Base-by-base conservation (phyloP, 2,888 invertebrate genomes). In the Drosophila anomelani region DNA sequence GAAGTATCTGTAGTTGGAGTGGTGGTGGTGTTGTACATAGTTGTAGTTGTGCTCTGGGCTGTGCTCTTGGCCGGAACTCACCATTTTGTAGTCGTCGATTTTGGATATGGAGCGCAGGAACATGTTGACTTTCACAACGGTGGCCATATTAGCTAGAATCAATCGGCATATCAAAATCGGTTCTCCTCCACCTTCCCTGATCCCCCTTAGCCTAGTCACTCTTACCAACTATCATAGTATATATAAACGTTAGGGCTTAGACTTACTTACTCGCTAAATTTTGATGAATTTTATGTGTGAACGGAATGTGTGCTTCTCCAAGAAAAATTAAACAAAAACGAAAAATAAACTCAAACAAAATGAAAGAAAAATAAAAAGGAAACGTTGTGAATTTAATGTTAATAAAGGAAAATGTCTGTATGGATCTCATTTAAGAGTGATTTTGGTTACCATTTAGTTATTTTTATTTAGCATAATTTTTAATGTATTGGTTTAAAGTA, bases 61-160 rank as follows among this genome's bases (percentile, higher is more conserved):
- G 68, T 62, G 46, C 53, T 69, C 34, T 41, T 46, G 76, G 64
- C 78, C 78, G 71, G 82, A 93, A 97, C 97, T 97, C 96, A 98
- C 98, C 98, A 98, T 98, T 95, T 97, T 97, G 94, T 98, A 98
- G 96, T 98, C 98, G 94, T 98, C 97, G 95, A 98, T 98, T 96
- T 98, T 97, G 95, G 98, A 98, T 95, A 98, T 98, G 94, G 98
- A 98, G 93, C 98, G 96, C 90, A 98, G 96, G 94, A 95, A 97
- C 95, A 98, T 95, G 96, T 98, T 98, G 95, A 98, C 97, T 93
- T 94, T 94, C 92, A 98, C 98, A 94, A 95, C 94, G 93, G 97
- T 97, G 91, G 97, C 96, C 93, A 95, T 95, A 93, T 96, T 96
- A 94, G 95, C 96, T 95, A 95, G 92, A 93, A 92, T 89, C 75